Percentiles rank a stretch among this genome's conserved stretches.
These are phyloP conservation scores for Edolisoma coerulescens DNA, from an alignment of 2,113 vertebrate genomes.

Conservation along the genomic window DNA sequence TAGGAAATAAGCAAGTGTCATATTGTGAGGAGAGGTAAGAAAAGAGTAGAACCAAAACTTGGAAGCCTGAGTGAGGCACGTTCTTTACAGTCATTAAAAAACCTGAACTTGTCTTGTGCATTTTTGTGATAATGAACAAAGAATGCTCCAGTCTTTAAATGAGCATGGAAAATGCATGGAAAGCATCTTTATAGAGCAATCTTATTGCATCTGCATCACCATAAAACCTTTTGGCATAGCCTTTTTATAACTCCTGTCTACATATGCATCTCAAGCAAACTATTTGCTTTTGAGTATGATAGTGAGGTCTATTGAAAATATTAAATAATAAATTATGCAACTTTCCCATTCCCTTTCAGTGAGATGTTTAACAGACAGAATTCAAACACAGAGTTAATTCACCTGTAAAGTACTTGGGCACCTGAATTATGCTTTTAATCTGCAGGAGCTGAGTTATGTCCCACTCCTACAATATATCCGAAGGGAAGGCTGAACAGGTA, in stretches of 20 bases:
- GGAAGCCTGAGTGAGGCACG: neutral
- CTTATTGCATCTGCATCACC: neutral
- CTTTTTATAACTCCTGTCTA: conserved; percentile 12
- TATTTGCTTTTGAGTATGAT: conserved; percentile 4
- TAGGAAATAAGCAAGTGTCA: neutral
- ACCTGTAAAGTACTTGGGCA: conserved; percentile 6
- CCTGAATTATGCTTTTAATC: conserved; percentile 50
- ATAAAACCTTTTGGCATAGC: neutral
- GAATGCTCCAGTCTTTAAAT: neutral
- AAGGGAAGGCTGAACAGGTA: neutral
- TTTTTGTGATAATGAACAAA: neutral
- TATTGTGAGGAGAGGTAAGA: neutral
- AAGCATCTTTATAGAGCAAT: neutral
- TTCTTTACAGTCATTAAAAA: neutral
- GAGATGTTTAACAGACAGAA: conserved; percentile 32
- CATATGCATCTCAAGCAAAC: neutral
- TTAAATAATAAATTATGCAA: conserved; percentile 14
- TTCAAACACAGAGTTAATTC: conserved; percentile 28
- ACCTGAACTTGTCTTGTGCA: neutral
- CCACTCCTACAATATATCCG: conserved; percentile 2
- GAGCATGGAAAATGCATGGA: neutral
- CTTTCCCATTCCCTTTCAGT: conserved; percentile 2
- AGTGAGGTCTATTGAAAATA: neutral
- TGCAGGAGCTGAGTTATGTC: conserved; percentile 34
- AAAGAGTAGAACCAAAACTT: neutral